Evolutionary conservation across 2,888 invertebrate species (phyloP).

Genomic region (Allacma fusca): DNA sequence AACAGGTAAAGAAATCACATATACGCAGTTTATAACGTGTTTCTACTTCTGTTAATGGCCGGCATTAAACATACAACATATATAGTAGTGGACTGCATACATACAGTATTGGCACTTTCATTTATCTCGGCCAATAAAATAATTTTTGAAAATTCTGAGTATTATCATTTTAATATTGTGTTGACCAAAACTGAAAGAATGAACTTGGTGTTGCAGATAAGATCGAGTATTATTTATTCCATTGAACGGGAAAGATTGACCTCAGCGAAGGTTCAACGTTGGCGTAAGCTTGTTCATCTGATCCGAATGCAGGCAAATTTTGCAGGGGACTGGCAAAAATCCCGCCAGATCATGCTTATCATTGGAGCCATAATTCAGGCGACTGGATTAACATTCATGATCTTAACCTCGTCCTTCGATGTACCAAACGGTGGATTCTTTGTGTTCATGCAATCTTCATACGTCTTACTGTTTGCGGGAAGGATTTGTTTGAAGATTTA

Average conservation of each 20-base stretch:
- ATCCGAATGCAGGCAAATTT: slow-evolving; percentile 15
- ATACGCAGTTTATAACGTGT: too few species aligned
- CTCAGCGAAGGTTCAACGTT: slow-evolving; percentile 19
- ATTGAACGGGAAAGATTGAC: slow-evolving; percentile 20
- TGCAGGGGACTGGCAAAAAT: slow-evolving; percentile 28
- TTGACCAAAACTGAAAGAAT: too few species aligned
- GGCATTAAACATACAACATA: too few species aligned
- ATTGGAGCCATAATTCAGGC: background rate
- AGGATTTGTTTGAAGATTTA: slow-evolving; percentile 32
- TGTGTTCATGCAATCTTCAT: background rate
- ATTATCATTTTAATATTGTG: too few species aligned
- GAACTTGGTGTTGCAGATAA: background rate
- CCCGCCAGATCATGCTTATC: slow-evolving; percentile 17
- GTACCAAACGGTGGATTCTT: background rate
- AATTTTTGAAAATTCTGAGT: too few species aligned
- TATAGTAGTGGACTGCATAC: too few species aligned
- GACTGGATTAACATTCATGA: too few species aligned
- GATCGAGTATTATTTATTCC: background rate
- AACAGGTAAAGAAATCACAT: slow-evolving; percentile 17
- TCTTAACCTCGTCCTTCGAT: background rate
- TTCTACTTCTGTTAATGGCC: background rate
- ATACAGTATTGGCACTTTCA: too few species aligned
- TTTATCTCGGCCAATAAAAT: too few species aligned
- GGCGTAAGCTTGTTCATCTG: slow-evolving; percentile 25
- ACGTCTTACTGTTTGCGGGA: background rate